phyloP scores from a whole-genome alignment of 2,113 vertebrate species.

The Progne subis region DNA sequence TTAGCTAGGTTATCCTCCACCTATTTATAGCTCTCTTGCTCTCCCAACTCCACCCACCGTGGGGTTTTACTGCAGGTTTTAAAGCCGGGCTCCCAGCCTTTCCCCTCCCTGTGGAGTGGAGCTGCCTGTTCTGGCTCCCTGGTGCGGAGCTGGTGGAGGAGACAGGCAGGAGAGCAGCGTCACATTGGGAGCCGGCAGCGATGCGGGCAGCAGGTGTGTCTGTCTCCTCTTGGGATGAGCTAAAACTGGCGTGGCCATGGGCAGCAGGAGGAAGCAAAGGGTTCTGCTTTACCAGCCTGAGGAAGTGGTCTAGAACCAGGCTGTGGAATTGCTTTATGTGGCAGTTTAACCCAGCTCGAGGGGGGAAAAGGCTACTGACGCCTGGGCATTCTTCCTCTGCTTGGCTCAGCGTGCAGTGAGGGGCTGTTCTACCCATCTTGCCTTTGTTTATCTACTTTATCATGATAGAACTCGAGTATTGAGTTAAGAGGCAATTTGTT shows the following conservation, averaged over 20 bases:
- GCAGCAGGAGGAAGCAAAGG: not conserved
- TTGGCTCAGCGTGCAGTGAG: not conserved
- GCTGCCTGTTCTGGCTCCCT: not conserved
- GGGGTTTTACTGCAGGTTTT: not conserved
- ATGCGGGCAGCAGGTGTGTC: not conserved
- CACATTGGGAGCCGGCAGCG: rapidly evolving
- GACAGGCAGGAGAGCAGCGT: not conserved
- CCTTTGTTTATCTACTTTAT: not conserved
- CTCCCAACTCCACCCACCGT: not conserved
- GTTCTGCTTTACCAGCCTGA: not conserved
- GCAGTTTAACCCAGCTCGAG: not conserved
- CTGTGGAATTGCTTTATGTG: not conserved
- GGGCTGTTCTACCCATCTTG: not conserved
- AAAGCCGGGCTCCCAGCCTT: not conserved
- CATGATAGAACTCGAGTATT: not conserved
- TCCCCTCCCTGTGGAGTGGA: not conserved
- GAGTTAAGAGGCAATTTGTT: not conserved
- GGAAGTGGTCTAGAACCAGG: not conserved
- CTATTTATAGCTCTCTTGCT: conserved; percentile 65
- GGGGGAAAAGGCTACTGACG: not conserved
- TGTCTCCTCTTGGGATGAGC: not conserved
- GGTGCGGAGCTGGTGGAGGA: not conserved
- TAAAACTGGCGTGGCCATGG: not conserved
- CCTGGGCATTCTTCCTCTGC: not conserved
- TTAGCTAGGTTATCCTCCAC: conserved; percentile 62